Conservation (phyloP, 2,113 vertebrate genomes). For the Recurvirostra avosetta region DNA sequence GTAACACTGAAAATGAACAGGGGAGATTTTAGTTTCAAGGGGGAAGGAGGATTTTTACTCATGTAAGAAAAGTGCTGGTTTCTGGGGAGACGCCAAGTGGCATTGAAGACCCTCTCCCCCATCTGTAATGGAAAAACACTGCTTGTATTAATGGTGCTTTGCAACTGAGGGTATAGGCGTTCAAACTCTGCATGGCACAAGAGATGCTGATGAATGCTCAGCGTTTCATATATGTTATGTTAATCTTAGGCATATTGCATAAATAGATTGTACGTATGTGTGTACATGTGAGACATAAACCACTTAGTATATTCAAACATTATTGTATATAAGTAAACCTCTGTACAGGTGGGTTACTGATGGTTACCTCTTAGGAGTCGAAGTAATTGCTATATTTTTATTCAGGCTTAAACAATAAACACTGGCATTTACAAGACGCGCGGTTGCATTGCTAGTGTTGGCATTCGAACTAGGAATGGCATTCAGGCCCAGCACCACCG, state of each 20-base stretch:
- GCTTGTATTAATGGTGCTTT: background rate
- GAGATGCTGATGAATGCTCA: background rate
- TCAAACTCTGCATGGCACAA: background rate
- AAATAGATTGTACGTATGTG: background rate
- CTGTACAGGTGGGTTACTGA: background rate
- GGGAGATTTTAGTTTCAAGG: slow-evolving; percentile 45
- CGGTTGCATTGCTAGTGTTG: background rate
- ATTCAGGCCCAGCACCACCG: background rate
- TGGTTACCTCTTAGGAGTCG: background rate
- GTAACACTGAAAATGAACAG: slow-evolving; percentile 37
- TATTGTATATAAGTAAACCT: background rate
- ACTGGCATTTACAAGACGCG: background rate
- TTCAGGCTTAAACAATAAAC: background rate
- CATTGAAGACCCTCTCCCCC: background rate
- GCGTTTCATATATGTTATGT: background rate
- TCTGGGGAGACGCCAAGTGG: background rate
- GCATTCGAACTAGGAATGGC: background rate
- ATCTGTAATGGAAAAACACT: background rate
- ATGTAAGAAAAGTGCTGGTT: background rate
- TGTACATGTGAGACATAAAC: background rate
- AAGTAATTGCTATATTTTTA: background rate
- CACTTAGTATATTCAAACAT: background rate
- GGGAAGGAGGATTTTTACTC: slow-evolving; percentile 14
- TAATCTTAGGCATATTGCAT: background rate
- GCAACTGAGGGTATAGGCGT: background rate